Base-by-base conservation (phyloP, 1,140 invertebrate species). In the Trichonephila clavipes region DNA sequence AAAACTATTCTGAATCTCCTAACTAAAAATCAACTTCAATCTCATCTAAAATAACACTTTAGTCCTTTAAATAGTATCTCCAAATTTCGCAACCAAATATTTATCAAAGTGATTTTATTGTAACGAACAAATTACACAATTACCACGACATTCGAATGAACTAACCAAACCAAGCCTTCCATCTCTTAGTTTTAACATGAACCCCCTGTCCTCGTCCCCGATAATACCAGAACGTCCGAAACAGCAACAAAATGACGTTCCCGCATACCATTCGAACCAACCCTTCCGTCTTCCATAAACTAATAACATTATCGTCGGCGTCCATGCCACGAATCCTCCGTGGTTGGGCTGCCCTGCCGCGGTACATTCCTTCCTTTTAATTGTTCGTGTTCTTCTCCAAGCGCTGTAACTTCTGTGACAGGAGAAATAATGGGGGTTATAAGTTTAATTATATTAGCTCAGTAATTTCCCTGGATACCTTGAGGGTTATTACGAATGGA, bases 391-490 rank as follows among this genome's bases (percentile, higher is more conserved):
- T 59, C 69, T 61, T 34, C 44, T 44, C 64, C n/a, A 62, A 21
- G 21, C 64, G 64, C 21, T 24, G 64, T 21, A 66, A 69, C 62
- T 89, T 40, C 69, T 21, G 40, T 61, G 88, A 81, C 66, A 90
- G 14, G 28, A 44, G 58, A 87, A 58, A 40, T 87, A 64, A 87
- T 64, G 51, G 58, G 72, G 90, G 81, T 83, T 85, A 85, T 92
- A 92, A 92, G 90, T 92, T 92, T 92, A 92, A 92, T 92, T 92
- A 44, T 85, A 92, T 92, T 92, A 92, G 81, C 90, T 69, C 81
- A 81, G 82, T 92, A 92, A 92, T 92, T 92, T 92, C 90, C 90
- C 90, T n/a, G 81, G 90, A 66, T 92, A 92, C 90, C 90, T 92
- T 92, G 90, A 19, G 81, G 90, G 59, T 92, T 92, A 92, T 85